Evolutionary conservation across 2,113 vertebrate species (phyloP), one percentile per base, ranked within the genome.

Genomic region (Chitala chitala): DNA sequence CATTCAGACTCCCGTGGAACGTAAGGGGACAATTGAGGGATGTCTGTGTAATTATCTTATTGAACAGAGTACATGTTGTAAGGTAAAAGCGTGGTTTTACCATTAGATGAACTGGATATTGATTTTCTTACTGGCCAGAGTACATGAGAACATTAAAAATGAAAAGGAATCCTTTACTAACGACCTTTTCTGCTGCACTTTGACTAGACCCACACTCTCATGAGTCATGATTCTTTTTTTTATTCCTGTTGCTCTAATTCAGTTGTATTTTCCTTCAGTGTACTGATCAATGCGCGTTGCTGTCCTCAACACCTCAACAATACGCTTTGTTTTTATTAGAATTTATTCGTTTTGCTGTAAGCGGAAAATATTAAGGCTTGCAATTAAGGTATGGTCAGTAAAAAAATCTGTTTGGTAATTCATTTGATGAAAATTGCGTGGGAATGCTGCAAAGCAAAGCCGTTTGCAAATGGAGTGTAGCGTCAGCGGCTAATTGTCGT

Each of bases 81-180:
- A 68, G 42, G 42, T 48, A n/a, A n/a, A n/a, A n/a, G n/a, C n/a
- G 64, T 22, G 29, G 42, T 46, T 22, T 26, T 68, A 68, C 44
- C 44, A 44, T 48, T 68, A 68, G 42, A 68, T 68, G 64, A 42
- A 4, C 42, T 13, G 36, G 42, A 1, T 68, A 68, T 68, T 26
- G 64, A 68, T 68, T 68, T 68, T 68, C 42, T 68, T 15, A 46
- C 40, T 8, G n/a, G 64, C 64, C 26, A 15, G 42, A 68, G 24
- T 68, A 42, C 3, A 31, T 22, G 40, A 66, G 38, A n/a, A 38
- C 63, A 38, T 65, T 66, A 42, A 66, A 66, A 24, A 38, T 42
- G 38, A 68, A 29, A 48, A 46, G 42, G 40, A 48, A 68, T 7
- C 6, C 20, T 68, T 68, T 24, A 46, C 42, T 68, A 17, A 15